phyloP scores from a whole-genome alignment of 1,140 invertebrate species.

The Dolichoris vasculosae region DNA sequence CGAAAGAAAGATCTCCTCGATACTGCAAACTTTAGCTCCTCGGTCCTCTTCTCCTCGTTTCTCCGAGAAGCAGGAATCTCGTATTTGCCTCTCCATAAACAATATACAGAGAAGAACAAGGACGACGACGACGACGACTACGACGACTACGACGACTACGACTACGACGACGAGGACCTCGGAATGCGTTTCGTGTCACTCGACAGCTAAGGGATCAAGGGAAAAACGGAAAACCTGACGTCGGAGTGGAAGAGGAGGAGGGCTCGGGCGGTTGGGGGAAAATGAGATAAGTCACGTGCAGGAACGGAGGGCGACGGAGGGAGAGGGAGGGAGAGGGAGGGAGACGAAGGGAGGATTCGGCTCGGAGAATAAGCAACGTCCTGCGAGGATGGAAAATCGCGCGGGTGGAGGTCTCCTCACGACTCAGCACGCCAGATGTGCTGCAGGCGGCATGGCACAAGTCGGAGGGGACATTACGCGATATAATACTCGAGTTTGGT shows the following conservation, averaged over 20 bases:
- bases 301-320: slow-evolving; percentile 26
- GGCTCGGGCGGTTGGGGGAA: slow-evolving; percentile 19
- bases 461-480: slow-evolving; percentile 26
- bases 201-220: slow-evolving; percentile 33
- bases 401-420: slow-evolving; percentile 9
- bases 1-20: slow-evolving; percentile 45
- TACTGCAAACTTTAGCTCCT: slow-evolving; percentile 23
- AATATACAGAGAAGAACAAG: slow-evolving; percentile 2
- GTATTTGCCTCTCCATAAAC: slow-evolving; percentile 19
- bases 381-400: slow-evolving; percentile 34
- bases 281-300: slow-evolving; percentile 46
- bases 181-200: slow-evolving; percentile 48
- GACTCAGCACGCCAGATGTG: slow-evolving; percentile 42
- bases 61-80: not conserved
- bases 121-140: not conserved
- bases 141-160: too few species aligned
- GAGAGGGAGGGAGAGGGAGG: slow-evolving; percentile 12
- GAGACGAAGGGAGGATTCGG: slow-evolving; percentile 11
- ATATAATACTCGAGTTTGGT: slow-evolving; percentile 10
- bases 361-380: slow-evolving; percentile 25
- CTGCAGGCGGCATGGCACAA: slow-evolving; percentile 29
- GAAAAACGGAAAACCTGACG: slow-evolving; percentile 31
- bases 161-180: not conserved
- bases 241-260: slow-evolving; percentile 27
- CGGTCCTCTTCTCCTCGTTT: not conserved